These are phyloP conservation scores for Gasteruption jaculator DNA, from an alignment of 2,888 invertebrate genomes.

Conservation along the genomic window DNA sequence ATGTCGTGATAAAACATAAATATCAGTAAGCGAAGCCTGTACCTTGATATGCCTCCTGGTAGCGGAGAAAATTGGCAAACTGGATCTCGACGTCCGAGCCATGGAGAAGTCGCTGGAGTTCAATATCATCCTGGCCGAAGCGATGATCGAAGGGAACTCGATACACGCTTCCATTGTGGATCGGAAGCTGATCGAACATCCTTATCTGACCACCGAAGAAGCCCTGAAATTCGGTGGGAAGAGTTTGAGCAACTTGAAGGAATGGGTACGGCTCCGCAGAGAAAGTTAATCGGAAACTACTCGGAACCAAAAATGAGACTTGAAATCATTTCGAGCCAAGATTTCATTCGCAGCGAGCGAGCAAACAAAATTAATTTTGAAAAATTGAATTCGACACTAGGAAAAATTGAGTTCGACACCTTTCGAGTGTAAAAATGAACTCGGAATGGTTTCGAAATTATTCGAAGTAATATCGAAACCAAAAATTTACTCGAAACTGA, in stretches of 20 bases:
- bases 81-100: conserved; percentile 27
- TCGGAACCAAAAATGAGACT: too few relatives aligned
- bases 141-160: conserved; percentile 59
- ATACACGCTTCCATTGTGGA: conserved; percentile 50
- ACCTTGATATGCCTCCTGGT: conserved; percentile 60
- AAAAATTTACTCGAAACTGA: conserved; percentile 1
- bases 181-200: conserved; percentile 37
- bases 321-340: too few relatives aligned
- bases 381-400: too few relatives aligned
- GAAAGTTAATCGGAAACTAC: too few relatives aligned
- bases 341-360: too few relatives aligned
- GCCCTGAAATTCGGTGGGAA: conserved; percentile 47
- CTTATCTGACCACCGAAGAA: conserved; percentile 44
- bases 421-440: too few relatives aligned
- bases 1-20: conserved; percentile 4
- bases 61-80: conserved; percentile 46
- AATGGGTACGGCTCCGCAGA: conserved; percentile 47
- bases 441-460: conserved; percentile 1
- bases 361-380: too few relatives aligned
- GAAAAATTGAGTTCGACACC: not conserved
- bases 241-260: conserved; percentile 35
- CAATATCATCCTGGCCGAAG: conserved; percentile 54
- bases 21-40: conserved; percentile 59
- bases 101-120: conserved; percentile 40
- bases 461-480: conserved; percentile 1